Conservation (phyloP, 2,888 invertebrate genomes). For the Adelphocoris suturalis region DNA sequence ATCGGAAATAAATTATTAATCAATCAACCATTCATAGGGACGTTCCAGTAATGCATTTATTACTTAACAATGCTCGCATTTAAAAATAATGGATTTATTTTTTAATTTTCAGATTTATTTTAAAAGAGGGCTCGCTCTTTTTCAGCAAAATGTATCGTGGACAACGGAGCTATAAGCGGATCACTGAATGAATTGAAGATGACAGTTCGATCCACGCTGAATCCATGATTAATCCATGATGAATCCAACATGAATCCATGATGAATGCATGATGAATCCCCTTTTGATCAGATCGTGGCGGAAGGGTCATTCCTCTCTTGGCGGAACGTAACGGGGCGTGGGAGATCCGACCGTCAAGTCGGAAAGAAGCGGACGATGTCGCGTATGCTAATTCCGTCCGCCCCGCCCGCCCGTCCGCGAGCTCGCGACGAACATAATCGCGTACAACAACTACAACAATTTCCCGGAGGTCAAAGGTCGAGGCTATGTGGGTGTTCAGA, state of each 20-base stretch:
- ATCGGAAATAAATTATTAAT: too few relatives aligned
- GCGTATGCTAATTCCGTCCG: constrained; percentile 13
- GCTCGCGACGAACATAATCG: constrained; percentile 16
- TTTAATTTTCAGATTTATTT: too few relatives aligned
- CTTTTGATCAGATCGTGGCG: not conserved
- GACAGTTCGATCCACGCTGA: not conserved
- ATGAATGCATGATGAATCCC: not conserved
- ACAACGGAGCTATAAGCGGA: too few relatives aligned
- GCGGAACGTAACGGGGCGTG: constrained; percentile 12
- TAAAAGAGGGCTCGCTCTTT: too few relatives aligned
- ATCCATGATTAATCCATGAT: not conserved
- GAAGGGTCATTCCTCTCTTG: constrained; percentile 9
- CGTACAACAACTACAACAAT: not conserved
- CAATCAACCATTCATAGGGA: too few relatives aligned
- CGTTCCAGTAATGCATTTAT: too few relatives aligned
- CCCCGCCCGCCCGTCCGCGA: not conserved
- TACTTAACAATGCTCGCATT: too few relatives aligned
- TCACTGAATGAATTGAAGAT: not conserved
- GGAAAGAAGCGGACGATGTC: constrained; percentile 36
- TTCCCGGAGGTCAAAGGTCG: constrained; percentile 8
- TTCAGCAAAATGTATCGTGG: too few relatives aligned
- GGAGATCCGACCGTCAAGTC: constrained; percentile 32
- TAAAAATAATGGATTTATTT: too few relatives aligned
- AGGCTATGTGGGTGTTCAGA: constrained; percentile 14
- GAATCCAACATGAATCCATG: too few relatives aligned